Percentiles rank a stretch among this genome's conserved stretches.
Evolutionary conservation across 2,888 invertebrate genomes (phyloP).

Genomic region (Timema podura): DNA sequence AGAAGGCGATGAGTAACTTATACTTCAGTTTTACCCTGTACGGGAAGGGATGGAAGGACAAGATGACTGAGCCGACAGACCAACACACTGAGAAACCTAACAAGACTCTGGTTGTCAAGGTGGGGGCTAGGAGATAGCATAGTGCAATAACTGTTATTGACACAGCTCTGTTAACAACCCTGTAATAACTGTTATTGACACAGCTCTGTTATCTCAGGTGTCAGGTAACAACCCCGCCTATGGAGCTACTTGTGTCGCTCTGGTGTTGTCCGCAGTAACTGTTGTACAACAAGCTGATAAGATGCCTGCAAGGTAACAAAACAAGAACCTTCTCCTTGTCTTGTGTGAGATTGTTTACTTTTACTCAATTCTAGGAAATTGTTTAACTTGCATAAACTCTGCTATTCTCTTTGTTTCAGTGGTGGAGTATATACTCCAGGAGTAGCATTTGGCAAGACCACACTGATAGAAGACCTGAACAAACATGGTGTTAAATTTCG

Average conservation of each 20-base stretch:
- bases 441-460: constrained; percentile 78
- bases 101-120: constrained; percentile 61
- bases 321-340: too few species aligned
- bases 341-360: too few species aligned
- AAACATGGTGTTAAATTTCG: constrained; percentile 63
- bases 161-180: neutral
- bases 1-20: constrained; percentile 55
- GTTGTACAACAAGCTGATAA: constrained; percentile 70
- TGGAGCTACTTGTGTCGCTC: constrained; percentile 69
- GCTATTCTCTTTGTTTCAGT: constrained; percentile 48
- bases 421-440: constrained; percentile 87
- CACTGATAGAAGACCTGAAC: constrained; percentile 66
- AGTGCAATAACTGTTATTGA: too few species aligned
- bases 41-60: constrained; percentile 75
- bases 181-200: neutral
- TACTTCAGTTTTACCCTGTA: constrained; percentile 65
- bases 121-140: constrained; percentile 45
- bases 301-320: constrained; percentile 64
- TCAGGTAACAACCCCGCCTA: constrained; percentile 72
- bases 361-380: too few species aligned
- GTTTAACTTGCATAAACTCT: neutral
- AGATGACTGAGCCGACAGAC: constrained; percentile 53
- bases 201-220: constrained; percentile 43
- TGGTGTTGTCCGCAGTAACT: constrained; percentile 69
- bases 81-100: constrained; percentile 56